Conservation (phyloP, 2,113 vertebrate species). For the Theropithecus gelada region DNA sequence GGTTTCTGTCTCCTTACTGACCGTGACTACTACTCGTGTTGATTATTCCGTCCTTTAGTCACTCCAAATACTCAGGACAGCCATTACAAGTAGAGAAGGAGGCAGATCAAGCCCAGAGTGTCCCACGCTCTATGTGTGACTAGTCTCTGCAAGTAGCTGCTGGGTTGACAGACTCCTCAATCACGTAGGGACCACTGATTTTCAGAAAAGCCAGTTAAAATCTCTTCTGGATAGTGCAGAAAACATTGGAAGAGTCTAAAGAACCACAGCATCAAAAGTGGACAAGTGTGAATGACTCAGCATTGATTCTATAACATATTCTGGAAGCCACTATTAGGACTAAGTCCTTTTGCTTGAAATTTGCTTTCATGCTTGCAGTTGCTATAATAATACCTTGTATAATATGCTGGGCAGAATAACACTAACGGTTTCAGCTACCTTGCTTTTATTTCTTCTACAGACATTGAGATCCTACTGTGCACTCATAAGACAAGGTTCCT, state of each 20-base stretch:
- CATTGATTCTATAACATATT: not conserved
- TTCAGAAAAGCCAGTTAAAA: not conserved
- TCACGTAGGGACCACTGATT: not conserved
- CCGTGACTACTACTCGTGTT: not conserved
- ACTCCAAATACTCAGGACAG: not conserved
- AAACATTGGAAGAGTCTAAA: not conserved
- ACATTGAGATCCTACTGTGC: not conserved
- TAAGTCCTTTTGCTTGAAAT: not conserved
- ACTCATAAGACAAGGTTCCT: not conserved
- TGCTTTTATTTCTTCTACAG: slow-evolving; percentile 2
- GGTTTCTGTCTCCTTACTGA: not conserved
- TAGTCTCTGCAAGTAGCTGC: not conserved
- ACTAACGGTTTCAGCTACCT: not conserved
- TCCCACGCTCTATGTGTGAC: not conserved
- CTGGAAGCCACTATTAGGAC: not conserved
- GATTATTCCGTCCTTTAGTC: not conserved
- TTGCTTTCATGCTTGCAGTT: no score
- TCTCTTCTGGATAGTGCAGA: not conserved
- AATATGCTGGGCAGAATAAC: not conserved
- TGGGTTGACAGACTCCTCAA: not conserved
- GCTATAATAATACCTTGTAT: not conserved
- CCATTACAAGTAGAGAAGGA: not conserved
- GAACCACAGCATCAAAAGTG: not conserved
- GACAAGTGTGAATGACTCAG: not conserved
- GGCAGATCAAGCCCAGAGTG: not conserved